These are phyloP conservation scores for Dusona sp. DNA, from an alignment of 2,888 invertebrate species.

Conservation along the genomic window DNA sequence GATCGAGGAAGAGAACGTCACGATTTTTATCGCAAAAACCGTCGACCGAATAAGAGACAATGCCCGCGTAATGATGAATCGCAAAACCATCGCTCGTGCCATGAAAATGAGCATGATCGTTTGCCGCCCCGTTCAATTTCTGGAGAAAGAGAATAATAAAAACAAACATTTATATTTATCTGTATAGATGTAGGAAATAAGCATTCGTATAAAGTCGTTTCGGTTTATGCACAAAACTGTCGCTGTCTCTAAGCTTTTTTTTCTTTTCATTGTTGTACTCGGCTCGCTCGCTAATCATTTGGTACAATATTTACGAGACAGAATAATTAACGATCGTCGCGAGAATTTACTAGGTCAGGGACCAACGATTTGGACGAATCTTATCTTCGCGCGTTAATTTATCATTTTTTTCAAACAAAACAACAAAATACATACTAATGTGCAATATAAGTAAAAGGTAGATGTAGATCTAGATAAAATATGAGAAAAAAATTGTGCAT, in stretches of 20 bases:
- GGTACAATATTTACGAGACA: conserved; percentile 48
- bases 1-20: conserved; percentile 88
- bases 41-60: conserved; percentile 87
- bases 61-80: conserved; percentile 89
- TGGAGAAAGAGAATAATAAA: conserved; percentile 75
- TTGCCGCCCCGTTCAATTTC: conserved; percentile 86
- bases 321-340: conserved; percentile 27
- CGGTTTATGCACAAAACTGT: conserved; percentile 15
- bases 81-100: conserved; percentile 86
- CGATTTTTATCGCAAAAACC: conserved; percentile 90
- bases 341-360: conserved; percentile 36
- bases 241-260: not conserved
- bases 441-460: not conserved
- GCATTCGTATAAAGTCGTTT: conserved; percentile 18
- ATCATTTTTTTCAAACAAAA: not conserved
- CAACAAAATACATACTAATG: not conserved
- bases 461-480: not conserved
- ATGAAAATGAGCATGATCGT: conserved; percentile 87
- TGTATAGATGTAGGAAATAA: conserved; percentile 16
- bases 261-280: conserved; percentile 24
- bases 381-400: not conserved
- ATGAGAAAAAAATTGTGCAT: not conserved
- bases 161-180: not conserved
- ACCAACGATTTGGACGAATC: conserved; percentile 19
- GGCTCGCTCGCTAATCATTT: conserved; percentile 52